phyloP scores from a whole-genome alignment of 2,888 invertebrate genomes.

The Catonia carolina region DNA sequence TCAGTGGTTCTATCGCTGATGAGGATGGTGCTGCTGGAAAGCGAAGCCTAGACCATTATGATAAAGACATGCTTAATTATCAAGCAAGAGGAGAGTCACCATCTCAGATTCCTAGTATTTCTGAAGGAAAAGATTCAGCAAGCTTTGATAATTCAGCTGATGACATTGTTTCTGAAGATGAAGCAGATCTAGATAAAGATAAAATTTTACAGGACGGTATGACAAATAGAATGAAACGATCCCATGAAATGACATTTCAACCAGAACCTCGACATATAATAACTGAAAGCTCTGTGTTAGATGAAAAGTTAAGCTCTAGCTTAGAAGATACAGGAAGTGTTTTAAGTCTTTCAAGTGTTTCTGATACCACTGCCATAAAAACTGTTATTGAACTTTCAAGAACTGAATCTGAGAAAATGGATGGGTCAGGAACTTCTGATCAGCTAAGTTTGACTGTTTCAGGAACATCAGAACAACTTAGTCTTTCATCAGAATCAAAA shows the following conservation, averaged over 20 bases:
- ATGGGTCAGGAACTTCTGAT: constrained; percentile 39
- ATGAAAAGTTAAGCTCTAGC: constrained; percentile 51
- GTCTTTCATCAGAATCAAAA: constrained; percentile 37
- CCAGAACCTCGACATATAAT: constrained; percentile 46
- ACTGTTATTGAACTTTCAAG: constrained; percentile 46
- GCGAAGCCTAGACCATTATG: constrained; percentile 36
- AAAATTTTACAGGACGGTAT: constrained; percentile 35
- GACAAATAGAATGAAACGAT: constrained; percentile 74
- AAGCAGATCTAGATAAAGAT: constrained; percentile 38
- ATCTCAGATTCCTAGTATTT: constrained; percentile 27
- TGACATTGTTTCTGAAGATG: constrained; percentile 43
- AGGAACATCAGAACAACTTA: constrained; percentile 45
- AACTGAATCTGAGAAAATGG: constrained; percentile 44
- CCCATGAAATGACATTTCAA: constrained; percentile 84
- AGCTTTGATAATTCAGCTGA: constrained; percentile 33
- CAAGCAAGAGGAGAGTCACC: constrained; percentile 35
- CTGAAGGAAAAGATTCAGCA: constrained; percentile 27
- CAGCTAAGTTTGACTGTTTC: constrained; percentile 43
- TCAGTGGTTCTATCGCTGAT: constrained; percentile 49
- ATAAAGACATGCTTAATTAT: constrained; percentile 37
- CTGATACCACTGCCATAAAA: constrained; percentile 44
- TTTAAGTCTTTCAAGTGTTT: constrained; percentile 53
- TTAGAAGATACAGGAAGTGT: constrained; percentile 51
- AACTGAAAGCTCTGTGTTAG: constrained; percentile 47
- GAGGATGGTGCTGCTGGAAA: constrained; percentile 38